Conservation (phyloP, 2,113 vertebrate species). For the Leptocoma aspasia region DNA sequence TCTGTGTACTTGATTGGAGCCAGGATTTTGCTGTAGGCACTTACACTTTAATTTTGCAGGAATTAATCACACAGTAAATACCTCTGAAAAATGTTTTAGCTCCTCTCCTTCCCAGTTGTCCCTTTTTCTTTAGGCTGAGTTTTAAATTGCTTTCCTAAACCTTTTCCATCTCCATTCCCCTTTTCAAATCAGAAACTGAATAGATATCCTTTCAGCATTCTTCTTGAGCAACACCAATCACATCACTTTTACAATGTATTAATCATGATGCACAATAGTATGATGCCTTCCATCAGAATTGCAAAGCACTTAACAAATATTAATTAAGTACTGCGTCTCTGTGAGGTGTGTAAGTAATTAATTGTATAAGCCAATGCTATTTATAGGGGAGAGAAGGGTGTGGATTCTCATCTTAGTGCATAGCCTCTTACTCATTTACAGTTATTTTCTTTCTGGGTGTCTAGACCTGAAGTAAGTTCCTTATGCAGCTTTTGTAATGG, state of each 20-base stretch:
- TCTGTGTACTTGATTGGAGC: not conserved
- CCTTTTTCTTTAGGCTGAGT: not conserved
- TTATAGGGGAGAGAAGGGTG: not conserved
- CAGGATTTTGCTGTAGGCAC: not conserved
- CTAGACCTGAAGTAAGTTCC: not conserved
- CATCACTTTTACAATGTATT: not conserved
- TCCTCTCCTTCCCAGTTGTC: not conserved
- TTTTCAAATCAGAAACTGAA: not conserved
- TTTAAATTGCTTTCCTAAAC: not conserved
- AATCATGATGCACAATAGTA: not conserved
- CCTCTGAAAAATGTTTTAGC: not conserved
- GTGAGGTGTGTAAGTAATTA: not conserved
- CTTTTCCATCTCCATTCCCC: not conserved
- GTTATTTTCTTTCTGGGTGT: not conserved
- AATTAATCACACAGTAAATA: not conserved
- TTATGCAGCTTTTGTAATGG: not conserved
- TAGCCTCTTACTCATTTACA: not conserved
- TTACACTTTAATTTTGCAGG: not conserved
- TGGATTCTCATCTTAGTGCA: not conserved
- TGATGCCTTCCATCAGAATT: slow-evolving; percentile 6
- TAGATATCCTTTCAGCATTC: not conserved
- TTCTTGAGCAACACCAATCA: not conserved
- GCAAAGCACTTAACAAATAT: slow-evolving; percentile 3
- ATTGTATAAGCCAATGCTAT: not conserved
- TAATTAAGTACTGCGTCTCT: not conserved